Evolutionary conservation across 2,888 invertebrate genomes (phyloP).

Genomic region (Hoplodrina blanda): DNA sequence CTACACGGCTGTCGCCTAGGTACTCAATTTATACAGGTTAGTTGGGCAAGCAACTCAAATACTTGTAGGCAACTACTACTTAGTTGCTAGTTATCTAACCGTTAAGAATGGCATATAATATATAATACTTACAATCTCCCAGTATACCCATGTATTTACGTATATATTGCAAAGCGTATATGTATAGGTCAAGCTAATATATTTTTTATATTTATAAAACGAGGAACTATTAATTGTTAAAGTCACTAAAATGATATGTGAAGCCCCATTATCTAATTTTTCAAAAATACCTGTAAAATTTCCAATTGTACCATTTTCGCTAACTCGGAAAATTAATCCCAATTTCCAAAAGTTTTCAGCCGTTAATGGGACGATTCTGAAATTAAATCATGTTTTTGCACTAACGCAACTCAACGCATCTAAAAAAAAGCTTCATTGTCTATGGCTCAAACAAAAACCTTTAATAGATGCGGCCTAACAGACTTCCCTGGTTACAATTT

Average conservation of each 20-base stretch:
- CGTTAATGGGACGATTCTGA: conserved; percentile 85
- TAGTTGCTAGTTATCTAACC: conserved; percentile 45
- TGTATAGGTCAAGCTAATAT: conserved; percentile 63
- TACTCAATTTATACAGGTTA: conserved; percentile 66
- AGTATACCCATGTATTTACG: conserved; percentile 64
- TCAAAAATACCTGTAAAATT: conserved; percentile 85
- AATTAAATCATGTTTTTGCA: conserved; percentile 85
- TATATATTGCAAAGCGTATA: conserved; percentile 71
- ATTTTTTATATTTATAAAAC: conserved; percentile 60
- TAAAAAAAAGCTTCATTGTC: conserved; percentile 63
- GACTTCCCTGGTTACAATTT: conserved; percentile 47
- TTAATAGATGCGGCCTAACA: conserved; percentile 56
- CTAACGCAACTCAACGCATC: conserved; percentile 74
- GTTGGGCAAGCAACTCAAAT: conserved; percentile 71
- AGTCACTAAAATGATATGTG: conserved; percentile 69
- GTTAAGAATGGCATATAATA: conserved; percentile 47
- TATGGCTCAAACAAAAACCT: conserved; percentile 57
- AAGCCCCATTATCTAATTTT: conserved; percentile 82
- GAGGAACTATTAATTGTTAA: conserved; percentile 59
- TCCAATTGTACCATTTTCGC: conserved; percentile 88
- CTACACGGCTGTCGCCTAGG: conserved; percentile 65
- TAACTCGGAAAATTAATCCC: conserved; percentile 81
- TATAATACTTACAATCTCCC: conserved; percentile 46
- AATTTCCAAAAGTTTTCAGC: conserved; percentile 85
- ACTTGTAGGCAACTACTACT: conserved; percentile 52